Evolutionary conservation across 2,113 vertebrate species (phyloP).

Genomic region (Ailurus styani): DNA sequence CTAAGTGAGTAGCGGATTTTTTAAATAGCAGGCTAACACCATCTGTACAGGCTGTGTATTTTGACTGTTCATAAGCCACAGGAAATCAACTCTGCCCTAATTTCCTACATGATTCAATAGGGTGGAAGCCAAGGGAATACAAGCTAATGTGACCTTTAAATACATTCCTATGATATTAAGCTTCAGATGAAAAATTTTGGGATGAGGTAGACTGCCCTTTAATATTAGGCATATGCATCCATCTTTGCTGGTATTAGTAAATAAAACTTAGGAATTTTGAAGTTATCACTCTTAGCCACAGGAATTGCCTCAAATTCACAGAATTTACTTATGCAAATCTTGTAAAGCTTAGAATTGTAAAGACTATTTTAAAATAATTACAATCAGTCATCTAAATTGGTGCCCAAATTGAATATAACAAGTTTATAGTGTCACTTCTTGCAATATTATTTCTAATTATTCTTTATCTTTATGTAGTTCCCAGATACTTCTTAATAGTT

Average conservation of each 20-base stretch:
- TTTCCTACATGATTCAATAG: conserved; percentile 80
- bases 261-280: background rate
- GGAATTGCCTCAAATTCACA: background rate
- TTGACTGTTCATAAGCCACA: conserved; percentile 76
- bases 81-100: conserved; percentile 82
- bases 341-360: background rate
- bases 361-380: background rate
- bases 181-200: conserved; percentile 50
- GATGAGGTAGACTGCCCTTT: conserved; percentile 28
- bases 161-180: conserved; percentile 72
- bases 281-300: background rate
- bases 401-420: background rate
- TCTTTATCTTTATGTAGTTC: background rate
- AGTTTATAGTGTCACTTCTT: background rate
- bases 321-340: background rate
- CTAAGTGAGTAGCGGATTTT: conserved; percentile 56
- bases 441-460: background rate
- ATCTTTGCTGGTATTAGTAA: background rate
- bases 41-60: conserved; percentile 64
- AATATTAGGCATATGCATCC: background rate
- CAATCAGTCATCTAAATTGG: background rate
- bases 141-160: background rate
- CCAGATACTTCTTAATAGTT: background rate
- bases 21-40: conserved; percentile 73
- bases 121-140: conserved; percentile 64